Conservation (phyloP, 2,797 vertebrate genomes). For the Momotus momota region DNA sequence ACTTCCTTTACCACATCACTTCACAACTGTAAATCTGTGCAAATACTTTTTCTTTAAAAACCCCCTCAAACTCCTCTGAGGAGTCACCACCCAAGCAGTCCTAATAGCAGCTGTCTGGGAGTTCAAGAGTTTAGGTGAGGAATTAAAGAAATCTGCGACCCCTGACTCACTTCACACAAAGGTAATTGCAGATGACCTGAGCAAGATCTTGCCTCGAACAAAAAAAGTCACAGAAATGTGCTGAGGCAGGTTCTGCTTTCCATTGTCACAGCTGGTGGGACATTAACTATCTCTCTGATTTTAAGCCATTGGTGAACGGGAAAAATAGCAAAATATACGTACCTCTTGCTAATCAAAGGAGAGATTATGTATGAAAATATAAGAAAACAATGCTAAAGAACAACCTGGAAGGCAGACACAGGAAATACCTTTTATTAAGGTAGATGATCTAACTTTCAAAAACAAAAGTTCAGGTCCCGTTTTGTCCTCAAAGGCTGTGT, state of each 20-base stretch:
- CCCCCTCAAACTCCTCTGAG: background rate
- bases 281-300: background rate
- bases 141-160: background rate
- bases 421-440: background rate
- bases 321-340: background rate
- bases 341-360: background rate
- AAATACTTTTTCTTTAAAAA: background rate
- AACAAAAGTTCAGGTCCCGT: background rate
- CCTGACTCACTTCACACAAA: background rate
- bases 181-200: background rate
- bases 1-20: background rate
- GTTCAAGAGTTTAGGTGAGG: background rate
- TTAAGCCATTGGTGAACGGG: background rate
- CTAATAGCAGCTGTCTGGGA: background rate
- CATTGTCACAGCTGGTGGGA: background rate
- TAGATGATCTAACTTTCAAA: background rate
- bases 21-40: background rate
- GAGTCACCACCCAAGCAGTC: background rate
- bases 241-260: background rate
- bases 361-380: background rate
- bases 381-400: background rate
- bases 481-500: background rate
- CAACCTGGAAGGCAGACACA: background rate
- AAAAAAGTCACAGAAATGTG: background rate
- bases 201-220: background rate